Evolutionary conservation across 1,140 invertebrate genomes (phyloP).

Genomic region (Psilanteris sp.): DNA sequence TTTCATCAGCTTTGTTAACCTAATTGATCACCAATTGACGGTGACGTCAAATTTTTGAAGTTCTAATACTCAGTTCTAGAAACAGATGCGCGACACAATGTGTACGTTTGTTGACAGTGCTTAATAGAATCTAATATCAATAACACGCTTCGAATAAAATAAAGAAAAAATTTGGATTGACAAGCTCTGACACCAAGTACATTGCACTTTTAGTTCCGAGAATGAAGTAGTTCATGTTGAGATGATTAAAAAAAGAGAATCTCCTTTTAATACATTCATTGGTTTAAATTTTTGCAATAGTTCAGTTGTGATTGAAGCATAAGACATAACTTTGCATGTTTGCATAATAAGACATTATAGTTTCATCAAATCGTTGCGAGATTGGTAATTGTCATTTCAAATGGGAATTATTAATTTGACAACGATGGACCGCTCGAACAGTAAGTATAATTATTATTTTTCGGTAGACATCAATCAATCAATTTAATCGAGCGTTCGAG

Average conservation of each 20-base stretch:
- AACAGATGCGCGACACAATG: constrained; percentile 25
- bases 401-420: too few species aligned
- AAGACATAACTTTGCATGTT: too few species aligned
- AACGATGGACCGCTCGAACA: too few species aligned
- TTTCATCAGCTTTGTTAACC: constrained; percentile 21
- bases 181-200: constrained; percentile 40
- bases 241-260: constrained; percentile 27
- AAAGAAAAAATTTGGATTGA: constrained; percentile 33
- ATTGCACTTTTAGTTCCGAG: constrained; percentile 53
- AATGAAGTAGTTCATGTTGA: constrained; percentile 32
- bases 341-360: too few species aligned
- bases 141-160: constrained; percentile 36
- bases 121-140: constrained; percentile 44
- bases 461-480: too few species aligned
- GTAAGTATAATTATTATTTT: too few species aligned
- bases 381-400: too few species aligned
- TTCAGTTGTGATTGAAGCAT: too few species aligned
- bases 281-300: constrained; percentile 20
- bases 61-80: constrained; percentile 22
- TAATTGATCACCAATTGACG: constrained; percentile 43
- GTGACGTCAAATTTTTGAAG: constrained; percentile 47
- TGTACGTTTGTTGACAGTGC: constrained; percentile 22
- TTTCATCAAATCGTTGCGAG: too few species aligned
- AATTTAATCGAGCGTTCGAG: too few species aligned
- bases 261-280: constrained; percentile 18